These are phyloP conservation scores for Marisa cornuarietis DNA, from an alignment of 1,140 invertebrate species.

Conservation along the genomic window DNA sequence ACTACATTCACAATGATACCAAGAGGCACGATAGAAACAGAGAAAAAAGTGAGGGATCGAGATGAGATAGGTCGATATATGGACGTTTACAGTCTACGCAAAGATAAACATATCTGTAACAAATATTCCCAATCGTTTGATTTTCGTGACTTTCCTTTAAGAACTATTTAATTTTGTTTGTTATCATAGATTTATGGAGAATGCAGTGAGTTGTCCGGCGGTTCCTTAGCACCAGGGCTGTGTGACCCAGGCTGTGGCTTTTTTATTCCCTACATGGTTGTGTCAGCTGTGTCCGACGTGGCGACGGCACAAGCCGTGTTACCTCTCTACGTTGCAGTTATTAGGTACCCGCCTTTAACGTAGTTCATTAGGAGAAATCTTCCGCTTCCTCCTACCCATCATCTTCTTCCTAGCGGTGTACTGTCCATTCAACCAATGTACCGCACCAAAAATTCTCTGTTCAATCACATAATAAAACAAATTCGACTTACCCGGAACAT, in stretches of 20 bases:
- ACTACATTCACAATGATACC: too few relatives aligned
- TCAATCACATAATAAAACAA: too few relatives aligned
- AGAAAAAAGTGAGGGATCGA: background rate
- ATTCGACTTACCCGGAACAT: too few relatives aligned
- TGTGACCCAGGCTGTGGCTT: background rate
- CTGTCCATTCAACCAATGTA: too few relatives aligned
- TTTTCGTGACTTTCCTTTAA: too few relatives aligned
- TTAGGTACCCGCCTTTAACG: background rate
- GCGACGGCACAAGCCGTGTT: background rate
- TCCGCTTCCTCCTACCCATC: background rate
- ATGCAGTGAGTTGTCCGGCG: background rate
- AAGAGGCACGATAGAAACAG: too few relatives aligned
- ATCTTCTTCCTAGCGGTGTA: background rate
- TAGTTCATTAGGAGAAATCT: background rate
- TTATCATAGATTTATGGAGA: slow-evolving; percentile 2
- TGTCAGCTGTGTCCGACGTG: background rate
- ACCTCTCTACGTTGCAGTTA: background rate
- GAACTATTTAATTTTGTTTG: background rate
- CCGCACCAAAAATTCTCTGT: too few relatives aligned
- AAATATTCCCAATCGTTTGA: background rate
- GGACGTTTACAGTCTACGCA: background rate
- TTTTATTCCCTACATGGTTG: background rate
- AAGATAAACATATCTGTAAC: background rate
- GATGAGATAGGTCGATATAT: too few relatives aligned
- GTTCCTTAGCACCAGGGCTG: background rate